Percentiles rank a stretch among this genome's conserved stretches.
phyloP scores from a whole-genome alignment of 2,797 vertebrate species.

The Intellagama lesueurii region DNA sequence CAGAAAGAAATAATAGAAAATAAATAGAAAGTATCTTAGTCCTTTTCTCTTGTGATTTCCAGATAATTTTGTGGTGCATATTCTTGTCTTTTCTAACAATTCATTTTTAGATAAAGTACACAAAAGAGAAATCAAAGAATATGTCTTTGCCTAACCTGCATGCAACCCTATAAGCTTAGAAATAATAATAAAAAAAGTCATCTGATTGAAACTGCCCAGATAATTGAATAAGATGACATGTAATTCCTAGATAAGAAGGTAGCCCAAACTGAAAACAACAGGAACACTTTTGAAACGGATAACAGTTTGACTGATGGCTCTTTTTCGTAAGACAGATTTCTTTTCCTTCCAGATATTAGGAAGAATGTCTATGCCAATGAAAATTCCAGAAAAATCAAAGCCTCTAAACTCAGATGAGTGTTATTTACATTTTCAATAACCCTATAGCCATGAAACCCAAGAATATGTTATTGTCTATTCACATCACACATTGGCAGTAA shows the following conservation, averaged over 20 bases:
- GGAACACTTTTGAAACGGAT: neutral
- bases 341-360: conserved; percentile 2
- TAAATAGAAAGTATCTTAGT: neutral
- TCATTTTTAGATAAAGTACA: neutral
- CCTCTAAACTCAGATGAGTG: neutral
- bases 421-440: conserved; percentile 7
- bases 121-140: neutral
- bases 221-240: neutral
- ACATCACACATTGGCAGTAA: conserved; percentile 3
- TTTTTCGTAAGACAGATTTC: conserved; percentile 1
- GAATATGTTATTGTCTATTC: neutral
- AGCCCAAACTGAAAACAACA: conserved; percentile 37
- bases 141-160: conserved; percentile 14
- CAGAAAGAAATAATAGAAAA: conserved; percentile 8
- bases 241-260: conserved; percentile 19
- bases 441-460: conserved; percentile 4
- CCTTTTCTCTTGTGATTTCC: neutral
- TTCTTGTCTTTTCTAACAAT: neutral
- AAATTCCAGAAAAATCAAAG: neutral
- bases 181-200: conserved; percentile 14
- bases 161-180: neutral
- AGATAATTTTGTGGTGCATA: neutral
- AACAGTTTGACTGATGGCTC: conserved; percentile 16
- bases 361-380: conserved; percentile 9
- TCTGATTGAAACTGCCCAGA: neutral